Evolutionary conservation across 2,113 vertebrate genomes (phyloP).

Genomic region (Callospermophilus lateralis): DNA sequence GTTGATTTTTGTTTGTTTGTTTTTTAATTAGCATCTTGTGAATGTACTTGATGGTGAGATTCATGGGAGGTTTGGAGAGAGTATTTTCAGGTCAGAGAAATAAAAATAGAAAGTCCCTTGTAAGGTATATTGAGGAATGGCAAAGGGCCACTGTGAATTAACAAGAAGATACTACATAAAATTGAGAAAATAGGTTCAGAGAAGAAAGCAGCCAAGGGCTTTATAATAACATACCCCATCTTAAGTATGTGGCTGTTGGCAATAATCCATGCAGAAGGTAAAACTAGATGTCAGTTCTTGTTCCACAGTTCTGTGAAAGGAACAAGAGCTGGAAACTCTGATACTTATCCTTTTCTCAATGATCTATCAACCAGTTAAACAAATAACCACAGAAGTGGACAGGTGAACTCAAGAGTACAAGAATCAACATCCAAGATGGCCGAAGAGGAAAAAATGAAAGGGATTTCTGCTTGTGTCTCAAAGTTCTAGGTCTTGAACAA

Average conservation of each 20-base stretch:
- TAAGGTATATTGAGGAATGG: neutral
- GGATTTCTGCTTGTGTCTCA: neutral
- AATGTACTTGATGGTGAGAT: no score
- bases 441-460: neutral
- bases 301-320: neutral
- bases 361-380: neutral
- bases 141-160: neutral
- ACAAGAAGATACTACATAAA: neutral
- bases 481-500: neutral
- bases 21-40: no score
- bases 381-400: neutral
- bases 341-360: neutral
- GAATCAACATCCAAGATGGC: neutral
- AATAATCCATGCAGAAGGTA: neutral
- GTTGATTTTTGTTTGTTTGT: no score
- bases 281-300: neutral
- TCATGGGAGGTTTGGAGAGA: neutral
- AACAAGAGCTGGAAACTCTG: no score
- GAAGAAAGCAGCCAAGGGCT: neutral
- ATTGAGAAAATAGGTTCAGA: neutral
- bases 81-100: neutral
- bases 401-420: neutral
- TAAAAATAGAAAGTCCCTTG: neutral
- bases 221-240: neutral
- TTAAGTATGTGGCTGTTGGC: neutral